Base-by-base conservation (phyloP, 2,888 invertebrate genomes). In the Drosophila percnosoma region DNA sequence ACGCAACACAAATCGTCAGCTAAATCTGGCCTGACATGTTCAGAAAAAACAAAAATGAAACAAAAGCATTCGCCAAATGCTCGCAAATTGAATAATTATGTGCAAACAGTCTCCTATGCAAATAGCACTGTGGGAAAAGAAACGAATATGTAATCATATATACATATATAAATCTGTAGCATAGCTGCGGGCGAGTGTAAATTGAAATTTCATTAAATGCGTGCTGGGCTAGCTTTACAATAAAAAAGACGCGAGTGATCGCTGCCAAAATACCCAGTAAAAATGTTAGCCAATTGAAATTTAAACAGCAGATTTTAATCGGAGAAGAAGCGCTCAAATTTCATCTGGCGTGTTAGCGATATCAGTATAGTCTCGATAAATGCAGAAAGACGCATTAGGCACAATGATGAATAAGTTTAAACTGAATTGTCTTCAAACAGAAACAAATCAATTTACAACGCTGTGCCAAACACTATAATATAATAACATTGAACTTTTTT, bases 1-100 rank as follows among this genome's bases (percentile, higher is more conserved):
- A 21, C 42, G 21, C 21, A 21, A 15, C 15, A 73, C 68, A 83
- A 81, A 75, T 80, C 78, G 78, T 77, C 74, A 74, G 74, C 68
- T 31, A 81, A 77, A 80, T 78, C 78, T 73, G 64, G 65, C 53
- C 52, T 80, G 78, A 84, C 79, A 81, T 42, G 51, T 73, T 45
- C 24, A 24, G 45, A 27, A 45, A 45, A 45, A 45, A 45, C 24
- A 68, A 73, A 83, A 83, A 75, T 68, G 57, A 72, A 73, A 72
- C 77, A 75, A 73, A 68, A 60, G 64, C 54, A 51, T 33, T 53
- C 49, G 55, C 57, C 63, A 64, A 78, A 65, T 72, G 73, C 75
- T 63, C 55, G 55, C 67, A 68, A 87, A 87, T 89, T 89, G 77
- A 89, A 89, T 87, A 87, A 89, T 87, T 82, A 82, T 78, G 74